phyloP scores from a whole-genome alignment of 2,888 invertebrate genomes.

The Caenorhabditis parvicauda region DNA sequence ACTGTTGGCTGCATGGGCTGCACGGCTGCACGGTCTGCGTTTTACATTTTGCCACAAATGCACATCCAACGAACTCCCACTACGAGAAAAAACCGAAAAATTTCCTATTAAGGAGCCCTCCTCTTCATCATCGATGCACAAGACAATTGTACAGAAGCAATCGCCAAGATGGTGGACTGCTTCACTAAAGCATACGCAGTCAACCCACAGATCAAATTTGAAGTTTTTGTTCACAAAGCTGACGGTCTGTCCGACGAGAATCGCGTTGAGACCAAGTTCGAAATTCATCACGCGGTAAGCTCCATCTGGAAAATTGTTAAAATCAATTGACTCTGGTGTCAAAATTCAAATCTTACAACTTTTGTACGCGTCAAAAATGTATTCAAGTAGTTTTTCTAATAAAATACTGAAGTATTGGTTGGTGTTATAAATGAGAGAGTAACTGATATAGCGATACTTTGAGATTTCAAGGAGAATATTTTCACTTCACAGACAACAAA shows the following conservation, averaged over 20 bases:
- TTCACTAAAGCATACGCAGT: conserved; percentile 90
- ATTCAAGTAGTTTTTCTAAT: no score
- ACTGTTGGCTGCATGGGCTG: no score
- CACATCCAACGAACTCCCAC: no score
- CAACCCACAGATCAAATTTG: conserved; percentile 92
- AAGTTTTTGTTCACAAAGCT: conserved; percentile 90
- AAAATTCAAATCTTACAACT: not conserved
- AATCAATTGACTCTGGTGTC: not conserved
- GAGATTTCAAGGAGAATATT: no score
- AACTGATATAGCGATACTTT: no score
- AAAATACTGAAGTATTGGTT: no score
- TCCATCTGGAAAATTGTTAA: no score
- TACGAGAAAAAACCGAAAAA: conserved; percentile 91
- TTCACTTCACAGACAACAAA: no score
- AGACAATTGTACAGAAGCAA: conserved; percentile 95
- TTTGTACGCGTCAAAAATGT: not conserved
- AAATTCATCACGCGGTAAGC: conserved; percentile 87
- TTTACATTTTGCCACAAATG: no score
- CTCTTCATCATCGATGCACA: conserved; percentile 96
- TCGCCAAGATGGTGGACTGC: conserved; percentile 86
- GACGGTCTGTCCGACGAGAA: conserved; percentile 98
- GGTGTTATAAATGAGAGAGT: no score
- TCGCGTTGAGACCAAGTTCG: conserved; percentile 97
- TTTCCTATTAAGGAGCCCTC: conserved; percentile 88
- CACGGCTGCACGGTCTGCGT: no score